These are phyloP conservation scores for Diadegma fenestrale DNA, from an alignment of 2,888 invertebrate species.

Conservation along the genomic window DNA sequence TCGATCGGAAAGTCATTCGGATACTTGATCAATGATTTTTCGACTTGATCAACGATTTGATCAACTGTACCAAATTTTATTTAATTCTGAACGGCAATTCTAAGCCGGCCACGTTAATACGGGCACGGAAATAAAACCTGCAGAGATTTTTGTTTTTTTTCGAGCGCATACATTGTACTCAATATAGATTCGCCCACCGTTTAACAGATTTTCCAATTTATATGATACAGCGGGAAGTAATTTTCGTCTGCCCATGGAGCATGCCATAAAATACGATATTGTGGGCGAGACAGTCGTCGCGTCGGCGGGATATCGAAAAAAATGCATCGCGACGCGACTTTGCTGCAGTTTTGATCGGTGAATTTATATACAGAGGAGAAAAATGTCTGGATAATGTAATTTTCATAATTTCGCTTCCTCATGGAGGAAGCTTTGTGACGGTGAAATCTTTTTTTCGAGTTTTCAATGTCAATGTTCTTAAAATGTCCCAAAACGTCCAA, in stretches of 20 bases:
- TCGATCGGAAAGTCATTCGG: constrained; percentile 5
- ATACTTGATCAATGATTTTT: neutral
- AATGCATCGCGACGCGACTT: constrained; percentile 40
- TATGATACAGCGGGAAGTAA: constrained; percentile 21
- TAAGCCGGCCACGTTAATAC: no score
- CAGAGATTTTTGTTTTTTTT: neutral
- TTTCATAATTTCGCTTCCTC: no score
- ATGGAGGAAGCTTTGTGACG: no score
- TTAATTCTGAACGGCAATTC: no score
- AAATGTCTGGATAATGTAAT: no score
- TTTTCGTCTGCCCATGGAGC: constrained; percentile 23
- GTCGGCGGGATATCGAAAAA: constrained; percentile 54
- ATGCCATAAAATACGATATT: neutral
- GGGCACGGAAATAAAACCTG: neutral
- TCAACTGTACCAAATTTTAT: no score
- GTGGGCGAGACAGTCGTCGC: constrained; percentile 57
- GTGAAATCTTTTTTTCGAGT: no score
- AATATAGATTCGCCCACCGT: constrained; percentile 40
- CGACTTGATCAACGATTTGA: no score
- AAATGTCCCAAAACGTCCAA: no score
- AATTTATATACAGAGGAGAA: constrained; percentile 39
- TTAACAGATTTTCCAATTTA: constrained; percentile 57
- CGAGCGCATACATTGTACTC: neutral
- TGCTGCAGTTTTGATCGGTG: constrained; percentile 42
- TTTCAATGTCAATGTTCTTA: no score